phyloP scores from a whole-genome alignment of 2,888 invertebrate genomes.

The Zaprionus obscuricornis region DNA sequence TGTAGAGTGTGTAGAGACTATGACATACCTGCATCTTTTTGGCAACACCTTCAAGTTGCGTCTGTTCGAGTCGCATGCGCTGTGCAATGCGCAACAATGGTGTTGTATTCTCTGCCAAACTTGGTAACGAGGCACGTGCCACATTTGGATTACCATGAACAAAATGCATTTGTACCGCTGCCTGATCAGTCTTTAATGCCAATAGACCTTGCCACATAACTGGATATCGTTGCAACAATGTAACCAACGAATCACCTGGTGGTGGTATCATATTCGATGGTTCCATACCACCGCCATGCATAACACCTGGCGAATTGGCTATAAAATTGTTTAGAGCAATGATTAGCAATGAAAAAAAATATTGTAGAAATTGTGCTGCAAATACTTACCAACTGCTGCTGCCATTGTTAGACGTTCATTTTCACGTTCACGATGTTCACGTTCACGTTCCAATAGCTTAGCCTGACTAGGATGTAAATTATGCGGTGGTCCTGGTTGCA shows the following conservation, averaged over 20 bases:
- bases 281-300: constrained; percentile 79
- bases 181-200: constrained; percentile 97
- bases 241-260: constrained; percentile 92
- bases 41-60: constrained; percentile 97
- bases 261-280: constrained; percentile 91
- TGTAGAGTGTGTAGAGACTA: neutral
- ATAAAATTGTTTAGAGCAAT: neutral
- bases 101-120: constrained; percentile 91
- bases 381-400: constrained; percentile 65
- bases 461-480: constrained; percentile 70
- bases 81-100: constrained; percentile 96
- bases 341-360: neutral
- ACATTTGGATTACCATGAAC: constrained; percentile 96
- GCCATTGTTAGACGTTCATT: constrained; percentile 62
- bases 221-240: constrained; percentile 94
- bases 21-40: constrained; percentile 96
- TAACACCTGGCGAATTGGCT: constrained; percentile 47
- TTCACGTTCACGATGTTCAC: constrained; percentile 80
- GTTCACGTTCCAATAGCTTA: constrained; percentile 81
- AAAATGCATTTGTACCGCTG: constrained; percentile 99
- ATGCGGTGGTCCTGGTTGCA: constrained; percentile 63
- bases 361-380: rapidly evolving
- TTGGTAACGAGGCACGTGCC: constrained; percentile 94
- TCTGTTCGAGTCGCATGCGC: constrained; percentile 97
- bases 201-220: constrained; percentile 98